Conservation (phyloP, 2,888 invertebrate genomes). For the Phaedon cochleariae region DNA sequence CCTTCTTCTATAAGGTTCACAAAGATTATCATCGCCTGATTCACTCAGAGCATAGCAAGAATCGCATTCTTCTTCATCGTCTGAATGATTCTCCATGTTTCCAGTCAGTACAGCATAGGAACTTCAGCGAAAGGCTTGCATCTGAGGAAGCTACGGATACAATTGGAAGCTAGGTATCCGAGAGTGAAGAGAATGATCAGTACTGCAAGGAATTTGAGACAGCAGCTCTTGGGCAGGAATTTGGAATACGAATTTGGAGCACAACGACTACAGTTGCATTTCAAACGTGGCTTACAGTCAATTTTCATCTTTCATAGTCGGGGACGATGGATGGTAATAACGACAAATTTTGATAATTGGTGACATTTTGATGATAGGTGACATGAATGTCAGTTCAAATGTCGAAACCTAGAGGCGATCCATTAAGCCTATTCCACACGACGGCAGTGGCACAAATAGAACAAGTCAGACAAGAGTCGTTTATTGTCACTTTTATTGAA, state of each 20-base stretch:
- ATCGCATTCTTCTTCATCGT: slow-evolving; percentile 4
- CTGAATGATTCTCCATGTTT: slow-evolving; percentile 2
- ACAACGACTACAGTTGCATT: slow-evolving; percentile 29
- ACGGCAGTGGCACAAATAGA: too few relatives aligned
- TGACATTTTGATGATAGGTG: slow-evolving; percentile 22
- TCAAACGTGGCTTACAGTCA: slow-evolving; percentile 21
- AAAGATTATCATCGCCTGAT: slow-evolving; percentile 1
- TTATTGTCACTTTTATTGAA: slow-evolving; percentile 13
- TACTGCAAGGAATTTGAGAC: slow-evolving; percentile 25
- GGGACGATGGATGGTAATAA: slow-evolving; percentile 2
- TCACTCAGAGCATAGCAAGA: not conserved
- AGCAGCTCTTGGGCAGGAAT: slow-evolving; percentile 23
- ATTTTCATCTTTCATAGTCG: slow-evolving; percentile 20
- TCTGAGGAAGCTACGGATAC: slow-evolving; percentile 28
- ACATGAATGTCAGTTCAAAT: slow-evolving; percentile 7
- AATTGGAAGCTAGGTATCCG: slow-evolving; percentile 31
- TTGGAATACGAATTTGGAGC: slow-evolving; percentile 14
- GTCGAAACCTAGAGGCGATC: too few relatives aligned
- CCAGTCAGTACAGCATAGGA: slow-evolving; percentile 29
- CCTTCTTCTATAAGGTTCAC: not conserved
- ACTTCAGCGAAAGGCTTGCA: slow-evolving; percentile 40
- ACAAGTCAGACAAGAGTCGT: too few relatives aligned
- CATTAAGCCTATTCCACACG: too few relatives aligned
- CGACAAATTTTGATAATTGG: slow-evolving; percentile 22
- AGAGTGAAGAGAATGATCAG: slow-evolving; percentile 29